phyloP scores from a whole-genome alignment of 92 coral and sea anemone genomes.

The Hydrozoanthus gracilis region DNA sequence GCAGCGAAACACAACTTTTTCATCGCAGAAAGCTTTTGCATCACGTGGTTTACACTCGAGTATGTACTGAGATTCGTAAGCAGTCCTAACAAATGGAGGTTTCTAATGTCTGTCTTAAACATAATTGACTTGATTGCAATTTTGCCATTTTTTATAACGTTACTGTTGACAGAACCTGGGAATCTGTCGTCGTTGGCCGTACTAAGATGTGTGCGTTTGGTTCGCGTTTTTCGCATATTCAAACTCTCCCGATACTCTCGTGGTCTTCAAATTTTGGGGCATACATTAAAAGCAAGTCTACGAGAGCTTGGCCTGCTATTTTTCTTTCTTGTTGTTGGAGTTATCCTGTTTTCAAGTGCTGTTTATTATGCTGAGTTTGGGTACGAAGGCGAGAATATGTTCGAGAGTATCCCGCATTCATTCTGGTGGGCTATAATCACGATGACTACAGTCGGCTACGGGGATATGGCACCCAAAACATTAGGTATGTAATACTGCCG shows the following conservation, averaged over 20 bases:
- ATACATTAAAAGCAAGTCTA: conserved; percentile 96
- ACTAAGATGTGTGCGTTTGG: conserved; percentile 88
- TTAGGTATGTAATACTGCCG: conserved; percentile 71
- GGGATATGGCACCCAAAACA: conserved; percentile 93
- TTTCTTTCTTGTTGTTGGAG: conserved; percentile 96
- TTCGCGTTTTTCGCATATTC: conserved; percentile 94
- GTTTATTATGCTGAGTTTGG: conserved; percentile 92
- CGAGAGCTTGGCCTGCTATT: conserved; percentile 90
- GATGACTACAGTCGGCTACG: conserved; percentile 99
- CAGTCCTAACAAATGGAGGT: conserved; percentile 93
- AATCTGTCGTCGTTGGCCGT: conserved; percentile 93
- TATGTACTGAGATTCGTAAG: conserved; percentile 80
- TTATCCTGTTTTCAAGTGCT: conserved; percentile 92
- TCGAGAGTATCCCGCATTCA: conserved; percentile 92
- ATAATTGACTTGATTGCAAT: conserved; percentile 93
- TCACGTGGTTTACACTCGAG: conserved; percentile 93
- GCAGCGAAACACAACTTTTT: conserved; percentile 70
- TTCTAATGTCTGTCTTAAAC: conserved; percentile 85
- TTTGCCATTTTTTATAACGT: conserved; percentile 86
- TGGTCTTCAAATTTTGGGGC: conserved; percentile 95
- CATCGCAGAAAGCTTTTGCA: conserved; percentile 85
- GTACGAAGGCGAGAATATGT: conserved; percentile 63
- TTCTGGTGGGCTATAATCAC: conserved; percentile 99
- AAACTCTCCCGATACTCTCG: conserved; percentile 97
- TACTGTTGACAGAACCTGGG: conserved; percentile 79